Conservation (phyloP, 2,888 invertebrate genomes). For the Phengaris arion region DNA sequence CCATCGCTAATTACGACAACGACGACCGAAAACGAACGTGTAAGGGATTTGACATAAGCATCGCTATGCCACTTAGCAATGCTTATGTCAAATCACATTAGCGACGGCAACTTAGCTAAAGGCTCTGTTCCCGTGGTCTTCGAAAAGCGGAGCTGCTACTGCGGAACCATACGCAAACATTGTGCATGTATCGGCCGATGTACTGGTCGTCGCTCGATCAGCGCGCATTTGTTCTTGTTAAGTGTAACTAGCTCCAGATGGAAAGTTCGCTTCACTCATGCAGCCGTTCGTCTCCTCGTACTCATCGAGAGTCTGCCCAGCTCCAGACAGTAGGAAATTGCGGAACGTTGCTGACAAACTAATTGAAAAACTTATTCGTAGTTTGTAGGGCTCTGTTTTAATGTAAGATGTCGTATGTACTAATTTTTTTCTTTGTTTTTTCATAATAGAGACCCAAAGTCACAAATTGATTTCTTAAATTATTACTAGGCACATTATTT, state of each 20-base stretch:
- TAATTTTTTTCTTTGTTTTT: no score
- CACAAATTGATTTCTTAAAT: no score
- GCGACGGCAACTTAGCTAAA: no score
- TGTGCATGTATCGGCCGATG: background rate
- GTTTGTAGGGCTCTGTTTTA: background rate
- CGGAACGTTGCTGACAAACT: background rate
- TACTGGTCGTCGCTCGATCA: background rate
- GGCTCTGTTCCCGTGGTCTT: no score
- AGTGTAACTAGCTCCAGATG: background rate
- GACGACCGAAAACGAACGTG: no score
- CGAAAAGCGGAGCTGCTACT: background rate
- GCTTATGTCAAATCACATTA: no score
- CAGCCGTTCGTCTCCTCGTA: background rate
- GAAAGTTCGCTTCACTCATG: background rate
- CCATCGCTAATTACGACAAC: no score
- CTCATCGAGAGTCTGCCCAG: background rate
- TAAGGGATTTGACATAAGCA: no score
- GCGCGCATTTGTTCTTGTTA: constrained; percentile 6
- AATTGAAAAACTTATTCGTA: background rate
- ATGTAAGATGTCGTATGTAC: background rate
- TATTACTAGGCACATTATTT: no score
- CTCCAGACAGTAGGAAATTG: constrained; percentile 6
- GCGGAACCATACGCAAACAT: background rate
- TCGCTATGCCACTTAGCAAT: no score
- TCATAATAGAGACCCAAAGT: no score